Evolutionary conservation across 2,797 vertebrate genomes (phyloP), one percentile per base, ranked within the genome.

Genomic region (Hippocampus kuda): DNA sequence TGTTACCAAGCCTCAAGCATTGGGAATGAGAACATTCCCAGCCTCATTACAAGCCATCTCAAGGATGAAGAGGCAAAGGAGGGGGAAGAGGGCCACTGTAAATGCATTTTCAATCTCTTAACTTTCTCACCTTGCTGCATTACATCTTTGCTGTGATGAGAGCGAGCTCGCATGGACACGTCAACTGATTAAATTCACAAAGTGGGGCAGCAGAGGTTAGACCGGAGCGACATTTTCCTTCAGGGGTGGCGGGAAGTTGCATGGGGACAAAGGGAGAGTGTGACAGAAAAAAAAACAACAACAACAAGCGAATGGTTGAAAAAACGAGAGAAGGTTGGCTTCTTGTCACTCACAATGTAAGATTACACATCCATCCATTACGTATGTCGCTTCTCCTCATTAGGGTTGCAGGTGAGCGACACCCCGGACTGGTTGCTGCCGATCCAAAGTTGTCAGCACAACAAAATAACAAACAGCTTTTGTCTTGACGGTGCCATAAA

Each of bases 101-200:
- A 87, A 88, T 77, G 81, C 78, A 82, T 81, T 84, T 67, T 71
- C 75, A 78, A 77, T 81, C 86, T 86, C 81, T 85, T 81, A 81
- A 83, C 80, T 82, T 79, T 77, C 70, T 84, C 80, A 85, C 85
- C 82, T 82, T 73, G 76, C 69, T 70, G 71, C 74, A 81, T 86
- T 84, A 83, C 77, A 78, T 69, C 71, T 75, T 75, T 53, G 41
- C 74, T 65, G 67, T 10, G 9, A 68, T 71, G 69, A 72, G 72
- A 57, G 71, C 68, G 71, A 2, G 67, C 70, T 49, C 60, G 72
- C 70, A 49, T 75, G 72, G 3, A 69, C 79, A 61, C 72, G 54
- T 67, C 70, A 73, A 77, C 38, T 27, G 53, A 77, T 75, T 75
- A 41, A 80, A 77, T 74, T 69, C 70, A 79, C 66, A 48, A 73